Conservation (phyloP, 1,140 invertebrate genomes). For the Drosophila nannoptera region DNA sequence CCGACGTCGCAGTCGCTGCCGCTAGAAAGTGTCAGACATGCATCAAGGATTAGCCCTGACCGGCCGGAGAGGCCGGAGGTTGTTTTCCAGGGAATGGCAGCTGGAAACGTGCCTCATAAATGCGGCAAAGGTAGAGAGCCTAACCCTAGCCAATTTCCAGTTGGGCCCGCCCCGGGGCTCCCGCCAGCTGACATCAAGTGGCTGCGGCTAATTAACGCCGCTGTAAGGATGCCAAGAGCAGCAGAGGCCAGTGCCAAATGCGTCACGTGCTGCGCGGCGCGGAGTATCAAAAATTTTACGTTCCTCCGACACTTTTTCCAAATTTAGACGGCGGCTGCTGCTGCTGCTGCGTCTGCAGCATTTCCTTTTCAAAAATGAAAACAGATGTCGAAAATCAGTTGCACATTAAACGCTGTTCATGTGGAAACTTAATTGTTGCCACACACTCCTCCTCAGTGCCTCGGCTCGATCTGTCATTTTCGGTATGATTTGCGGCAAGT, state of each 20-base stretch:
- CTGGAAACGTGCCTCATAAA: slow-evolving; percentile 32
- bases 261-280: slow-evolving; percentile 43
- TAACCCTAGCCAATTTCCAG: slow-evolving; percentile 45
- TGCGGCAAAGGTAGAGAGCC: slow-evolving; percentile 8
- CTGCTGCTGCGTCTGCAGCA: slow-evolving; percentile 53
- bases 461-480: slow-evolving; percentile 55
- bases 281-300: slow-evolving; percentile 53
- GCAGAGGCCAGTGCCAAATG: slow-evolving; percentile 23
- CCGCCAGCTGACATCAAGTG: slow-evolving; percentile 58
- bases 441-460: slow-evolving; percentile 37
- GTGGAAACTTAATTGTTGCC: slow-evolving; percentile 78
- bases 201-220: slow-evolving; percentile 74
- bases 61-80: slow-evolving; percentile 28
- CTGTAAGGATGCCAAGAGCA: slow-evolving; percentile 42
- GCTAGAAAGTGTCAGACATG: slow-evolving; percentile 55
- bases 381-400: slow-evolving; percentile 78
- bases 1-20: slow-evolving; percentile 7
- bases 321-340: slow-evolving; percentile 46
- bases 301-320: slow-evolving; percentile 65
- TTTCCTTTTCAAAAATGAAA: slow-evolving; percentile 76
- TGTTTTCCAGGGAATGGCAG: slow-evolving; percentile 23
- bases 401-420: slow-evolving; percentile 76
- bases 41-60: slow-evolving; percentile 62
- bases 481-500: slow-evolving; percentile 48
- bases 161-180: slow-evolving; percentile 4